A percentile compares a stretch with the other conserved stretches of the same genome.
Evolutionary conservation across 2,888 invertebrate genomes (phyloP).

Genomic region (Leucoma salicis): DNA sequence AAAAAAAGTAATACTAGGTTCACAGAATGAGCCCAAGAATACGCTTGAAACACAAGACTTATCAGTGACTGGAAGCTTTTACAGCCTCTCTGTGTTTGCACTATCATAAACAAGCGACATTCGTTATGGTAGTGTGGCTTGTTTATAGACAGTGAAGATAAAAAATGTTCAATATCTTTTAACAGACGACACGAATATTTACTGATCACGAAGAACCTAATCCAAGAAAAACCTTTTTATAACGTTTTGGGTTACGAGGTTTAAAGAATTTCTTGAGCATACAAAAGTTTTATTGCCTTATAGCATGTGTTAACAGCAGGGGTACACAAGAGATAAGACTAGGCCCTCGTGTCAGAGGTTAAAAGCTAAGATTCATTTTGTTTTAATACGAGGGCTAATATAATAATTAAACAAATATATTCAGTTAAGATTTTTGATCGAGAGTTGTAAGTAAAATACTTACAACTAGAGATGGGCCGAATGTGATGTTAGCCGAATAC

Average conservation of each 20-base stretch:
- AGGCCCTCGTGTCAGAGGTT: background rate
- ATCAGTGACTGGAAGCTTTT: constrained; percentile 47
- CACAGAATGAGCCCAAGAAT: too few species aligned
- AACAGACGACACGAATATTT: constrained; percentile 12
- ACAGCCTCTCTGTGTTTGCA: constrained; percentile 49
- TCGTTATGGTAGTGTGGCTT: constrained; percentile 40
- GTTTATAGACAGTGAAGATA: constrained; percentile 40
- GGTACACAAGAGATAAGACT: background rate
- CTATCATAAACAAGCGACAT: constrained; percentile 49
- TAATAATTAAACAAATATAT: too few species aligned
- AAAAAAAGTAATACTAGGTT: too few species aligned
- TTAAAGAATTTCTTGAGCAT: background rate
- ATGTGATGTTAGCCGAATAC: too few species aligned
- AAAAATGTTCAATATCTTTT: constrained; percentile 12
- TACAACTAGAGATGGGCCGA: too few species aligned
- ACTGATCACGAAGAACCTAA: background rate
- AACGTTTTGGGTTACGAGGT: background rate
- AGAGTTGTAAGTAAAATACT: too few species aligned
- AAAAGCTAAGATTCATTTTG: too few species aligned
- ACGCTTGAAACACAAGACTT: constrained; percentile 22
- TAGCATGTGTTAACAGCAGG: background rate
- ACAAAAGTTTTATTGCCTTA: background rate
- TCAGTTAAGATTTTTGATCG: too few species aligned
- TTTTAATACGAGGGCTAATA: too few species aligned
- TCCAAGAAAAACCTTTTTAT: constrained; percentile 37